Evolutionary conservation across 92 coral and sea anemone genomes (phyloP), one percentile per base, ranked within the genome.

Genomic region (Virgularia gustaviana): DNA sequence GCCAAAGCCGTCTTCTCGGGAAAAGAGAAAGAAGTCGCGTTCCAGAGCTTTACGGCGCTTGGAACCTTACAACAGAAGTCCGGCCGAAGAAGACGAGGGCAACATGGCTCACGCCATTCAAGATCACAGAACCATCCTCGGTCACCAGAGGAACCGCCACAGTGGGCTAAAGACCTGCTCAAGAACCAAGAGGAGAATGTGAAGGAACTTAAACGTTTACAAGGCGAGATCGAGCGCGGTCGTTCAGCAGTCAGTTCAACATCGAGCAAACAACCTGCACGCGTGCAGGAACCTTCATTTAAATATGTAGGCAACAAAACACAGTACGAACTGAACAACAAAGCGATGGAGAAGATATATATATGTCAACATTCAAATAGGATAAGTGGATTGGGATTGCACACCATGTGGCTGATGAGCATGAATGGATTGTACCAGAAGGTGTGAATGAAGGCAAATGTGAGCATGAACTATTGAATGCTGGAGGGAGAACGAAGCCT

Each of bases 191-290:
- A 43, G 51, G 51, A 43, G 51, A 43, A 15, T 13, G 51, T 15
- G 16, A 43, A 43, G 20, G 51, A 43, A 22, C 51, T 43, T 13
- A 43, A 43, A 43, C 51, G 3, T 43, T 43, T 43, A 22, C 51
- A 43, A 43, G 51, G 51, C 16, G 51, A 43, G 51, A 43, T 43
- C 20, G 51, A 43, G 51, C 51, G 51, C 51, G 51, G 51, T 43
- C 51, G 3, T 13, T 13, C 51, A 22, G 51, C 51, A 22, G n/a
- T n/a, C n/a, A n/a, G n/a, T n/a, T n/a, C n/a, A n/a, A 43, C 16
- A 13, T 43, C 51, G 20, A 22, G 51, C 20, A 43, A 43, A 43
- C 51, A 43, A 43, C 13, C 51, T 0, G 51, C 51, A 0, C 51
- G 51, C 51, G 3, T 43, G 51, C 51, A 1, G 20, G 51, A 43